phyloP scores from a whole-genome alignment of 2,113 vertebrate species.

The Pseudonaja textilis region DNA sequence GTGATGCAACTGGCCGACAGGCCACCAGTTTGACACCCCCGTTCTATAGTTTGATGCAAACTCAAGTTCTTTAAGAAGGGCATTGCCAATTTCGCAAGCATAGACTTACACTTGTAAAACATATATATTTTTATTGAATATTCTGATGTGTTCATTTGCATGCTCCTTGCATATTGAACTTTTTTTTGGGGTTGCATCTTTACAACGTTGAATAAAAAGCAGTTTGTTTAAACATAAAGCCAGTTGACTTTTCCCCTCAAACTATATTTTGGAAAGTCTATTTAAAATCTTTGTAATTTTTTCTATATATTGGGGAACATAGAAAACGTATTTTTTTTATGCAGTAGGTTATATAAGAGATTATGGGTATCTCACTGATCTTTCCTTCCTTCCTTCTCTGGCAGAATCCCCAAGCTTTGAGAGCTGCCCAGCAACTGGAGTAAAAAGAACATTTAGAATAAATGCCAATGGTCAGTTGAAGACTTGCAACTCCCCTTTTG shows the following conservation, averaged over 20 bases:
- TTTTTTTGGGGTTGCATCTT: not conserved
- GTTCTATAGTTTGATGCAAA: not conserved
- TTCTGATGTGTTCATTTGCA: not conserved
- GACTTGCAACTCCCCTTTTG: conserved; percentile 45
- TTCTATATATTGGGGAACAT: not conserved
- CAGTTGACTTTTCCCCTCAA: not conserved
- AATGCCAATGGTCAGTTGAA: conserved; percentile 74
- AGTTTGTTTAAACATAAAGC: not conserved
- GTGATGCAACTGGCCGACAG: fast-evolving
- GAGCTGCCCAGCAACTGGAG: conserved; percentile 44
- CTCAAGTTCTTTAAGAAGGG: not conserved
- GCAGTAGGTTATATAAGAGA: not conserved
- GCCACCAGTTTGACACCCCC: too few species aligned
- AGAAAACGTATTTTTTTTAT: not conserved
- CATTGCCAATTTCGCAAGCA: not conserved
- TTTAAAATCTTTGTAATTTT: not conserved
- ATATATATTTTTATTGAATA: not conserved
- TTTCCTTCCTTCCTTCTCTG: not conserved
- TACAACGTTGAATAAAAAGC: not conserved
- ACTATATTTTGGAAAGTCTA: not conserved
- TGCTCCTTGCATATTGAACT: not conserved
- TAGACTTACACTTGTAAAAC: not conserved
- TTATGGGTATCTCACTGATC: fast-evolving
- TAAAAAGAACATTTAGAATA: conserved; percentile 50
- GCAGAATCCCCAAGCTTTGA: conserved; percentile 59